Base-by-base conservation (phyloP, 2,888 invertebrate species). In the Chironomus riparius region DNA sequence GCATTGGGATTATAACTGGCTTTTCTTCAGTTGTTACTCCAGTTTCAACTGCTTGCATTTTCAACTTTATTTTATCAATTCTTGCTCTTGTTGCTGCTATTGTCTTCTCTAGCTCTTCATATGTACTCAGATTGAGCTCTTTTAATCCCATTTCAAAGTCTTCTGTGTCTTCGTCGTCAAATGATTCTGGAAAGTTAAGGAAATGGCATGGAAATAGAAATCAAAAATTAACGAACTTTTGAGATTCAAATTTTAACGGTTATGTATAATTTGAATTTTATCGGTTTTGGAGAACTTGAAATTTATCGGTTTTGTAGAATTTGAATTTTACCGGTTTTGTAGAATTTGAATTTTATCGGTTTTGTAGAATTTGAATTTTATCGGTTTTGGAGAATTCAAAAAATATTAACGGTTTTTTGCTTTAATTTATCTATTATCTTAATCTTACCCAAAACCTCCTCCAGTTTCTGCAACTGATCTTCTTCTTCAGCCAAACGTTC, bases 401-500 rank as follows among this genome's bases (percentile, higher is more conserved):
- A n/a, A n/a, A n/a, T n/a, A n/a, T n/a, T n/a, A n/a, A n/a, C n/a
- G n/a, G n/a, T n/a, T n/a, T n/a, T n/a, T n/a, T n/a, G n/a, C 24
- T 28, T 28, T 28, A 6, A 28, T 1, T 28, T 28, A 28, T 3
- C 3, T 28, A 4, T 1, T 28, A 3, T 28, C 5, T 1, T 1
- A 28, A 4, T 4, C 28, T 4, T 28, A 28, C 28, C 28, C 83
- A 93, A 91, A 77, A 95, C 87, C 68, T 90, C 88, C 70, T 91
- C 84, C 47, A 96, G 83, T 79, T 92, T 90, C 80, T 90, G 90
- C 50, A 97, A 82, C 81, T 92, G 92, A 79, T 95, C 93, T 81
- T 96, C 95, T 81, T 97, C 96, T 81, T 94, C 94, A 3, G 91
- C 91, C 38, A 97, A 85, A 81, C 93, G 90, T 82, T 96, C 95